Evolutionary conservation across 2,888 invertebrate species (phyloP).

Genomic region (Morpho achilles): DNA sequence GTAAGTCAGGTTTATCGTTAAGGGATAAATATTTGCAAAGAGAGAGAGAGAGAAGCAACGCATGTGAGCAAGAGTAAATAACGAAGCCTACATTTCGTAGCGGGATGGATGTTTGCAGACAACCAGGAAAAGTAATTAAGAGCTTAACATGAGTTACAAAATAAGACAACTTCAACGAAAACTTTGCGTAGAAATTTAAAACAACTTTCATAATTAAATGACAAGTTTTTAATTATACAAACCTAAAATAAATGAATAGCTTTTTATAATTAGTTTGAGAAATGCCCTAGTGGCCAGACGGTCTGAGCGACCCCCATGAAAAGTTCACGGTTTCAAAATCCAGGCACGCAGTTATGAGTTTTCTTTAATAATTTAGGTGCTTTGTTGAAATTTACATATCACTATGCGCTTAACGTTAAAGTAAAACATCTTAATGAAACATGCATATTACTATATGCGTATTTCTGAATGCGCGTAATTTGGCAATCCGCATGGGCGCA

Average conservation of each 20-base stretch:
- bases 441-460: background rate
- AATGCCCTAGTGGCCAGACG: too few relatives aligned
- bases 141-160: constrained; percentile 55
- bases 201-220: constrained; percentile 2
- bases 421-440: background rate
- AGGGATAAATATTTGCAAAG: constrained; percentile 67
- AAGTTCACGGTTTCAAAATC: too few relatives aligned
- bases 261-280: too few relatives aligned
- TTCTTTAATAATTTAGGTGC: too few relatives aligned
- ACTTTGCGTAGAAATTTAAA: constrained; percentile 16
- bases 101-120: constrained; percentile 73
- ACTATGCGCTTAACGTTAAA: too few relatives aligned
- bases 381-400: too few relatives aligned
- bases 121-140: constrained; percentile 71
- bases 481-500: too few relatives aligned
- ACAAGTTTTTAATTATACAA: constrained; percentile 3
- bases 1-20: constrained; percentile 72
- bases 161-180: constrained; percentile 58
- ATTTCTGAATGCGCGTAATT: too few relatives aligned
- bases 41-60: constrained; percentile 48
- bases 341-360: too few relatives aligned
- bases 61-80: constrained; percentile 65
- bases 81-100: constrained; percentile 66
- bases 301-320: too few relatives aligned
- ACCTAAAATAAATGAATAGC: too few relatives aligned